Conservation (phyloP, 1,140 invertebrate species). For the Ruditapes philippinarum region DNA sequence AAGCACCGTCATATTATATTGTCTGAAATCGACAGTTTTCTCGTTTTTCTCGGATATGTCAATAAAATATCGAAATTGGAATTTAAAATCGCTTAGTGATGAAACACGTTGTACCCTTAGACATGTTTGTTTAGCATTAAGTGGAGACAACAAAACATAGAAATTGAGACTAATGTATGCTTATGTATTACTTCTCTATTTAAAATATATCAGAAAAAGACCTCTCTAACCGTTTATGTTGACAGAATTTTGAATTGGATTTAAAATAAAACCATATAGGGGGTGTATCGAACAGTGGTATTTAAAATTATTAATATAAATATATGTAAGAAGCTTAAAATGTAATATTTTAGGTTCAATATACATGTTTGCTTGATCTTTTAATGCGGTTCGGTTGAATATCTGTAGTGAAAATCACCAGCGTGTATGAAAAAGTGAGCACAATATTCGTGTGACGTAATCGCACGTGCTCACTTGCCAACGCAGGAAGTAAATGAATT, state of each 20-base stretch:
- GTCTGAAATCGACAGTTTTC: not conserved
- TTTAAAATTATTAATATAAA: slow-evolving; percentile 35
- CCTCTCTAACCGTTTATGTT: not conserved
- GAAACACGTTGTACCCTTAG: not conserved
- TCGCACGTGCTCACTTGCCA: slow-evolving; percentile 34
- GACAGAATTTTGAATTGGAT: not conserved
- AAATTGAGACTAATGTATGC: not conserved
- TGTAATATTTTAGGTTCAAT: not conserved
- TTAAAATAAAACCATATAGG: not conserved
- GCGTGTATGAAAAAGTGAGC: slow-evolving; percentile 18
- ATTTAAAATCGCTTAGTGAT: not conserved
- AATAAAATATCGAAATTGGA: slow-evolving; percentile 27
- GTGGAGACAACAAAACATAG: not conserved
- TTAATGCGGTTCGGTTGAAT: not conserved
- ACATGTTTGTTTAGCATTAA: slow-evolving; percentile 21
- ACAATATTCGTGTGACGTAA: slow-evolving; percentile 28
- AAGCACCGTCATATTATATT: not conserved
- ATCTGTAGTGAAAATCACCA: not conserved
- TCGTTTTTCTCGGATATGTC: not conserved
- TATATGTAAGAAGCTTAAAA: slow-evolving; percentile 41
- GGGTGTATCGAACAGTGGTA: not conserved
- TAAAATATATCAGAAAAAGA: not conserved
- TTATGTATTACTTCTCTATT: not conserved
- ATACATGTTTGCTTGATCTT: slow-evolving; percentile 39
- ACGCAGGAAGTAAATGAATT: not conserved